These are phyloP conservation scores for Oenanthe oenanthe DNA, from an alignment of 2,113 vertebrate genomes.

Conservation along the genomic window DNA sequence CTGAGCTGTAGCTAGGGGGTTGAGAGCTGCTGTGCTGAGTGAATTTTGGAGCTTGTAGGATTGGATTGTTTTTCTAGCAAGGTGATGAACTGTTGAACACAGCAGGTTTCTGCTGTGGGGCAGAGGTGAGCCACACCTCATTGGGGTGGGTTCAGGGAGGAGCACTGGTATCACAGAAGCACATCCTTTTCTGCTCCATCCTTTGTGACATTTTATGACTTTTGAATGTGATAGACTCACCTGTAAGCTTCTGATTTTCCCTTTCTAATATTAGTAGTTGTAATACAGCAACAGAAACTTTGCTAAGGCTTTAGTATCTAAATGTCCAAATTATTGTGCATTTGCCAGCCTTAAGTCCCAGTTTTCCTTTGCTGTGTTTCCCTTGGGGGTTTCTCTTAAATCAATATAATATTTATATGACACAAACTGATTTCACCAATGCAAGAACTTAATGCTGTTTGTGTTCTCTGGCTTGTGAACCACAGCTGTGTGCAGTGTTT, in stretches of 20 bases:
- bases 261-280: background rate
- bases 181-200: background rate
- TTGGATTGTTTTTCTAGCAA: slow-evolving; percentile 44
- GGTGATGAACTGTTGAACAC: background rate
- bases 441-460: background rate
- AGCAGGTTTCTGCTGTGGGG: background rate
- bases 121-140: background rate
- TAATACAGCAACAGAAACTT: background rate
- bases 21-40: slow-evolving; percentile 9
- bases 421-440: background rate
- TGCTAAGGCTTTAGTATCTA: background rate
- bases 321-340: background rate
- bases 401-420: background rate
- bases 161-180: background rate
- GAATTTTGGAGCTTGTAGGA: slow-evolving; percentile 42
- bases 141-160: background rate
- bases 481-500: background rate
- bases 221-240: background rate
- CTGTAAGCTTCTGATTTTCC: background rate
- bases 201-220: background rate
- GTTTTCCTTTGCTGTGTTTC: background rate
- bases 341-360: background rate
- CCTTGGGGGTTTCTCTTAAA: background rate
- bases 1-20: slow-evolving; percentile 21
- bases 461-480: background rate